Base-by-base conservation (phyloP, 1,140 invertebrate genomes). In the Melipona quadrifasciata region DNA sequence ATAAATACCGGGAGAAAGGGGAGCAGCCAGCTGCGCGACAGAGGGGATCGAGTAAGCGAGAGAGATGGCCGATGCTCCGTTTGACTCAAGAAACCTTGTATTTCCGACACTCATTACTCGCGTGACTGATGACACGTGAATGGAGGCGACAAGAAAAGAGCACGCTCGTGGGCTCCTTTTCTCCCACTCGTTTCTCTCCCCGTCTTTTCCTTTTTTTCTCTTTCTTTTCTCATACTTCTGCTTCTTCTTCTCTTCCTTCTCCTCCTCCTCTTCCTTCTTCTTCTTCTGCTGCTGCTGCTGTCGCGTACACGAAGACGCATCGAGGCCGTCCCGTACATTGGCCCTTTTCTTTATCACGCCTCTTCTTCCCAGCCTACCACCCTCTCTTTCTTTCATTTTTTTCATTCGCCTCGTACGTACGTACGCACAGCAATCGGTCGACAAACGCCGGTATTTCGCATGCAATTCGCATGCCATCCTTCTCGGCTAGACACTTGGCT, bases 91-190 rank as follows among this genome's bases (percentile, higher is more conserved):
- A 90, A 92, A 93, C 87, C 90, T 89, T 91, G 92, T 93, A 93
- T 92, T 93, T 93, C 91, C 91, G 88, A 93, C 90, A 91, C 91
- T 93, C 92, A 92, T 94, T 94, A 93, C 87, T 86, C 87, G 90
- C 90, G 91, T 94, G 92, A 94, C 93, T 93, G 92, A 94, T 93
- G 92, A 93, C 91, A 93, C 91, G 89, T 91, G 91, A 91, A 92
- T 90, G 90, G 90, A 92, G 86, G 88, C 86, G 90, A 93, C 91
- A 92, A 93, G 90, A 93, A 93, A 86, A 87, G 39, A 47, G 88
- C 83, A 91, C 86, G 87, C 80, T 86, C 84, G 85, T 79, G 82
- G 70, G 53, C 81, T 51, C 71, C 87, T 87, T 87, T 86, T 80
- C 78, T 80, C 58, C 65, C 67, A 72, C 78, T 72, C 57, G 47